These are phyloP conservation scores for Petrocephalus microphthalmus DNA, from an alignment of 2,113 vertebrate genomes.

Conservation along the genomic window DNA sequence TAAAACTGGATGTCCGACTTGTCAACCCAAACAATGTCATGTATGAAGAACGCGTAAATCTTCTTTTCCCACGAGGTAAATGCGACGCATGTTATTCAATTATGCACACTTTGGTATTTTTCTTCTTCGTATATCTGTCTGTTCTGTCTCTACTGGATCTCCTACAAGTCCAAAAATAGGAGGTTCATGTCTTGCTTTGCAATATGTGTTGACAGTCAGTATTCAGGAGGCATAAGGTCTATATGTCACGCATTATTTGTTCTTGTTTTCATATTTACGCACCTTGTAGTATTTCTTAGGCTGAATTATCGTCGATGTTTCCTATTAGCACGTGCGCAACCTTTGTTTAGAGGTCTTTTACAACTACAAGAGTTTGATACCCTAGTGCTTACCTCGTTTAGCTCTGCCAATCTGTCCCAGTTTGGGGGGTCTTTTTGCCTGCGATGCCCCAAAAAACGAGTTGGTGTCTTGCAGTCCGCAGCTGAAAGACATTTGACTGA, in stretches of 20 bases:
- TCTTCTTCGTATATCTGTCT: neutral
- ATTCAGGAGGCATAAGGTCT: neutral
- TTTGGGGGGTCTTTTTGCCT: constrained; percentile 93
- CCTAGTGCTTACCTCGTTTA: constrained; percentile 78
- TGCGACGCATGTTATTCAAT: neutral
- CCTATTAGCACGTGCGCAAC: neutral
- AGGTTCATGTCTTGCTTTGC: neutral
- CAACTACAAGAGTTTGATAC: neutral
- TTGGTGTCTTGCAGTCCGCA: constrained; percentile 95
- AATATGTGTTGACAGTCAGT: neutral
- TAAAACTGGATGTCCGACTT: neutral
- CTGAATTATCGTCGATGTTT: neutral
- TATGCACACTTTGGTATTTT: neutral
- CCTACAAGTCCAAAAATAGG: neutral
- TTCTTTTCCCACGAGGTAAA: neutral
- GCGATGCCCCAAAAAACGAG: constrained; percentile 86
- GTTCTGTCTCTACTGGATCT: neutral
- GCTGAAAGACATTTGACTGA: constrained; percentile 91
- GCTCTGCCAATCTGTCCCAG: constrained; percentile 93
- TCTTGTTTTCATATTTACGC: neutral
- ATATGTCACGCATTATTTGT: neutral
- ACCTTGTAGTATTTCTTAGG: neutral
- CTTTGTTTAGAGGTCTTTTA: neutral
- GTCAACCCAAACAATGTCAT: neutral
- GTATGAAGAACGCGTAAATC: neutral